Base-by-base conservation (phyloP, 1,140 invertebrate species). In the Atta cephalotes region DNA sequence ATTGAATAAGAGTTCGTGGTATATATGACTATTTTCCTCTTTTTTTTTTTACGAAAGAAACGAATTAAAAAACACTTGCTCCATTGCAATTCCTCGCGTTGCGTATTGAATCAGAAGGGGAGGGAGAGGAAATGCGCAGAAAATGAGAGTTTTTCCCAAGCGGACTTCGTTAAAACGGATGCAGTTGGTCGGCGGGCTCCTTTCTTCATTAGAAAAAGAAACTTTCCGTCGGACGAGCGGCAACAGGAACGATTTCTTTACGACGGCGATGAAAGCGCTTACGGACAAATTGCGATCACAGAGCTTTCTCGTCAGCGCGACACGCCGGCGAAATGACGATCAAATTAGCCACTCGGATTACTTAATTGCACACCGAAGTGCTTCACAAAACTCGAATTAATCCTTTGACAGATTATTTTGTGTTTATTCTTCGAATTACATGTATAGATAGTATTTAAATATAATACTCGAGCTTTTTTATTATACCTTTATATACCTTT, bases 141-240 rank as follows among this genome's bases (percentile, higher is more conserved):
- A 74, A 84, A 84, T 72, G 56, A 62, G 56, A 62, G 39, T 74
- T 84, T 39, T 21, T 60, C 49, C 39, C 21, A 56, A 5, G 45
- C 39, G 28, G 25, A 74, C 70, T 84, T 84, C 39, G 80, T 62
- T 84, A 84, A 84, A 84, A 84, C 80, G 25, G 56, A 76, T 84
- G 70, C 70, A 84, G 39, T 84, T 18, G 25, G 25, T 84, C 70
- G 49, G 45, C 56, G 70, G 4, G n/a, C 4, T 76, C 28, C 9
- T 84, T 84, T 76, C 70, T 84, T 84, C 70, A 84, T 74, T 84
- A 84, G 80, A 84, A 84, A 76, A 62, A 51, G 58, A 84, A 84
- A 76, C 70, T 84, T 84, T 84, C 28, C 45, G 56, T 63, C 70
- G 28, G 28, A 12, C 21, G 66, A 60, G 14, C 68, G 12, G 56